Conservation (phyloP, 2,888 invertebrate genomes). For the Drosophila subquinaria region DNA sequence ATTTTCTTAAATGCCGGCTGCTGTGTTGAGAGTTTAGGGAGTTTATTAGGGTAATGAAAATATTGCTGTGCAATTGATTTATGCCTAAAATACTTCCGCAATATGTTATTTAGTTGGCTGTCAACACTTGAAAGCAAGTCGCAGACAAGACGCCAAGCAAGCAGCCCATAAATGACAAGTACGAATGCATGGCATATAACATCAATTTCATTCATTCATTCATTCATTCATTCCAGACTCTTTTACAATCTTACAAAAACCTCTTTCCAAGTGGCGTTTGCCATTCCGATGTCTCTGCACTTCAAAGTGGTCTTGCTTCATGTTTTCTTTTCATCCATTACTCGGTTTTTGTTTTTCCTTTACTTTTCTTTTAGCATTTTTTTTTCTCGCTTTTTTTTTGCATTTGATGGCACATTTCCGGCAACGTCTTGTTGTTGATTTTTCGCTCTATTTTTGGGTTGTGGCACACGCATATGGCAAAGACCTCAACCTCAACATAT, state of each 20-base stretch:
- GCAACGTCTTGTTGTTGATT: slow-evolving; percentile 57
- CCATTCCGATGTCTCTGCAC: slow-evolving; percentile 56
- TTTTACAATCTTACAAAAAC: background rate
- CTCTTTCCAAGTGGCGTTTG: slow-evolving; percentile 47
- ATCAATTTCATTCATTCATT: slow-evolving; percentile 6
- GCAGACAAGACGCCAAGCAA: slow-evolving; percentile 11
- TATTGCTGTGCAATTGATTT: slow-evolving; percentile 46
- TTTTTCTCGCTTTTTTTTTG: slow-evolving; percentile 23
- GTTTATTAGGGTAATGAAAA: background rate
- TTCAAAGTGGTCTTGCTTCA: slow-evolving; percentile 48
- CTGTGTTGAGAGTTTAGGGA: background rate
- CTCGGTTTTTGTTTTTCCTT: slow-evolving; percentile 1
- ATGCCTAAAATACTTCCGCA: slow-evolving; percentile 54
- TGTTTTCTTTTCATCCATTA: slow-evolving; percentile 13
- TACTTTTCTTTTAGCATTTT: background rate
- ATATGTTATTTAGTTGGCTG: slow-evolving; percentile 38
- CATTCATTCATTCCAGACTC: background rate
- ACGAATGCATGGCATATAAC: slow-evolving; percentile 4
- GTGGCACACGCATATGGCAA: slow-evolving; percentile 26
- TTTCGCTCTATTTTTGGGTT: slow-evolving; percentile 63
- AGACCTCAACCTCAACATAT: background rate
- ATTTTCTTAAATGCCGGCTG: background rate
- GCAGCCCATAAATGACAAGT: slow-evolving; percentile 23
- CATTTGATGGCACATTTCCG: slow-evolving; percentile 64
- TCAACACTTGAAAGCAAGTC: slow-evolving; percentile 54